Evolutionary conservation across 2,888 invertebrate genomes (phyloP).

Genomic region (Tachina lurida): DNA sequence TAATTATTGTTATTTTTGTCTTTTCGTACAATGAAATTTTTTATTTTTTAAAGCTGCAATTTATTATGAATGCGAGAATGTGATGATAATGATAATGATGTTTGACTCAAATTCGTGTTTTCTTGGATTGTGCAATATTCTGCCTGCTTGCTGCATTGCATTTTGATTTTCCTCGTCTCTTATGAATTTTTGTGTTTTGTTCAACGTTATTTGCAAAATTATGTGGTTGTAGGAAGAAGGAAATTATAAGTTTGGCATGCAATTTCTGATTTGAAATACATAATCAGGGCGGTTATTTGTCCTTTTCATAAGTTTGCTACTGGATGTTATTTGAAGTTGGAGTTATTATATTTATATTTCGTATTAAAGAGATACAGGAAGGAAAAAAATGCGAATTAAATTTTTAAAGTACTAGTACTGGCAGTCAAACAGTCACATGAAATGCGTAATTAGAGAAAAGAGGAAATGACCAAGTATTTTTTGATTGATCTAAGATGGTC

Average conservation of each 20-base stretch:
- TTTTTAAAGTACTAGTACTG: neutral
- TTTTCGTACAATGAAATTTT: constrained; percentile 26
- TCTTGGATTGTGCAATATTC: constrained; percentile 46
- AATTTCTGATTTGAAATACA: constrained; percentile 68
- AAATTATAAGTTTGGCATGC: constrained; percentile 69
- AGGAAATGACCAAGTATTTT: constrained; percentile 44
- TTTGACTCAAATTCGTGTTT: constrained; percentile 31
- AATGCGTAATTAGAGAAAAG: constrained; percentile 37
- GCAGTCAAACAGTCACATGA: constrained; percentile 3
- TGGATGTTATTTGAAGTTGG: constrained; percentile 32
- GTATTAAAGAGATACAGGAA: neutral
- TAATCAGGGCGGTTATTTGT: constrained; percentile 61
- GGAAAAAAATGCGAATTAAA: neutral
- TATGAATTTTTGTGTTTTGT: neutral
- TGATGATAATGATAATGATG: constrained; percentile 32
- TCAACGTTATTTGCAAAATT: constrained; percentile 57
- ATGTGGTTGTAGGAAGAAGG: constrained; percentile 53
- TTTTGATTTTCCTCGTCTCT: neutral
- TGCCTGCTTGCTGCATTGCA: neutral
- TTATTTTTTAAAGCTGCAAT: constrained; percentile 23
- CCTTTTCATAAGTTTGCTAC: constrained; percentile 64
- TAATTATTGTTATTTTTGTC: constrained; percentile 64
- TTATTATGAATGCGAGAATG: constrained; percentile 31
- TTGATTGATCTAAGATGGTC: neutral
- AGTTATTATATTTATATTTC: constrained; percentile 38